A percentile compares a stretch with the other conserved stretches of the same genome.
Conservation (phyloP, 2,797 vertebrate genomes). For the Syngnathus rostellatus region DNA sequence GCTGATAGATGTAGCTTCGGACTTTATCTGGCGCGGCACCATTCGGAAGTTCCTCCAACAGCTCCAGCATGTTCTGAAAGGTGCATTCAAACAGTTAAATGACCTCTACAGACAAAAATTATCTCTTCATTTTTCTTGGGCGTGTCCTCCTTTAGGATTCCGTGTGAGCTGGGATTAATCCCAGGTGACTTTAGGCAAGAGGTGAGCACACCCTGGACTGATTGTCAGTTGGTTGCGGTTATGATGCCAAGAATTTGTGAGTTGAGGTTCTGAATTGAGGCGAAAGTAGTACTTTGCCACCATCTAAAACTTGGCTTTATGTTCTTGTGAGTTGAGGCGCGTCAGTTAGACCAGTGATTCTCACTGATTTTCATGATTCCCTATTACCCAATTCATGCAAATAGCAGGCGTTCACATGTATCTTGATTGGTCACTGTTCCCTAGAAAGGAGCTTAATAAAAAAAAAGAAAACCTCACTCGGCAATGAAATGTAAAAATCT, state of each 20-base stretch:
- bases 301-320: not conserved
- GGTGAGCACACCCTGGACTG: not conserved
- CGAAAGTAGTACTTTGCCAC: not conserved
- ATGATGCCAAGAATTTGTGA: not conserved
- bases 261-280: not conserved
- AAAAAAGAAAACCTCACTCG: not conserved
- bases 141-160: not conserved
- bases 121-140: not conserved
- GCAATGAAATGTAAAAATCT: not conserved
- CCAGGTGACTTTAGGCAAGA: not conserved
- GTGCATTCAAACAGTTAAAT: not conserved
- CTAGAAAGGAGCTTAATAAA: not conserved
- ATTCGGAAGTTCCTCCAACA: conserved; percentile 93
- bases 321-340: not conserved
- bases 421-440: not conserved
- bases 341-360: not conserved
- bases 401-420: too few relatives aligned
- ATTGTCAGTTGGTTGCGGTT: too few relatives aligned
- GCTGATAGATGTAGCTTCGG: conserved; percentile 94
- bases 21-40: conserved; percentile 93
- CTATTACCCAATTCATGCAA: too few relatives aligned
- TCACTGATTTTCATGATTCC: not conserved
- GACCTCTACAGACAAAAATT: not conserved
- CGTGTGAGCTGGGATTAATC: not conserved
- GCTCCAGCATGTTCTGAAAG: conserved; percentile 93